Conservation (phyloP, 2,888 invertebrate genomes). For the Punctoribates punctum region DNA sequence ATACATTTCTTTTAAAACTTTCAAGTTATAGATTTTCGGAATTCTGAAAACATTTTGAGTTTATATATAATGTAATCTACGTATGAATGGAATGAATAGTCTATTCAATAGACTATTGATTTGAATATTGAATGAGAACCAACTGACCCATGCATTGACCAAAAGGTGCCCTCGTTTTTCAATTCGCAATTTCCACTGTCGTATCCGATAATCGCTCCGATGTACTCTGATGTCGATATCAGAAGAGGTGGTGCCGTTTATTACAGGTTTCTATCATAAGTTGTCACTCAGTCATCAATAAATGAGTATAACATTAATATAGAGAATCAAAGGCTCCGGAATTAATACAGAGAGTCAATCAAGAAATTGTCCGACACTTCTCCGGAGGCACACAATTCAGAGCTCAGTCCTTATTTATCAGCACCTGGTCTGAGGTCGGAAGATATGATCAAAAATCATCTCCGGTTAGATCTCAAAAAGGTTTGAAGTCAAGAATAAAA, state of each 20-base stretch:
- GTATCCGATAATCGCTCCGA: constrained; percentile 81
- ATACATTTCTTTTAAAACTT: too few species aligned
- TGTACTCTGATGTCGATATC: constrained; percentile 87
- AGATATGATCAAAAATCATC: constrained; percentile 60
- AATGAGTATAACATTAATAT: neutral
- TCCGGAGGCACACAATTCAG: constrained; percentile 67
- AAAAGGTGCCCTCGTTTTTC: constrained; percentile 68
- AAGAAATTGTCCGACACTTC: constrained; percentile 70
- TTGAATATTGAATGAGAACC: too few species aligned
- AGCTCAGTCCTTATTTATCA: constrained; percentile 74
- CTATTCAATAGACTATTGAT: too few species aligned
- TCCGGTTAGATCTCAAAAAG: constrained; percentile 23
- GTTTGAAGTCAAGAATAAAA: neutral
- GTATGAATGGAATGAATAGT: too few species aligned
- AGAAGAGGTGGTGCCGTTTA: constrained; percentile 67
- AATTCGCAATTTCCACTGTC: constrained; percentile 84
- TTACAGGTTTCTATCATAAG: neutral
- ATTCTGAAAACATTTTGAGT: too few species aligned
- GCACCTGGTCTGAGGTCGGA: constrained; percentile 86
- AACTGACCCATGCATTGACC: neutral
- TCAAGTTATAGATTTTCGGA: too few species aligned
- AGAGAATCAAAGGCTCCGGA: constrained; percentile 34
- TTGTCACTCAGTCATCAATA: neutral
- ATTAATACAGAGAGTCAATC: constrained; percentile 59
- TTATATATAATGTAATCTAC: too few species aligned